Evolutionary conservation across 2,797 vertebrate genomes (phyloP).

Genomic region (Rhinatrema bivittatum): DNA sequence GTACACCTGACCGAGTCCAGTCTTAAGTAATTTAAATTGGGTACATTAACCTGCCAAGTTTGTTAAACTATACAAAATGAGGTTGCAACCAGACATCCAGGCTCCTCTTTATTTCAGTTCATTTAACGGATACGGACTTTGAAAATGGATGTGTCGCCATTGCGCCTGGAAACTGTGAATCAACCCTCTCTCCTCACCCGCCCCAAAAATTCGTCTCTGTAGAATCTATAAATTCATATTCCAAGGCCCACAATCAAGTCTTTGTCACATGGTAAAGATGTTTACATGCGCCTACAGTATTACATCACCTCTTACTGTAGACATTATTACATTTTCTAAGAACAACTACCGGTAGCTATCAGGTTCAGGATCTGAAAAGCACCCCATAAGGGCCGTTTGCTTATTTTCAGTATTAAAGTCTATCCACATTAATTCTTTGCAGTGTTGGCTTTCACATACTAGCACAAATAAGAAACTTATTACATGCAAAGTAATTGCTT

Average conservation of each 20-base stretch:
- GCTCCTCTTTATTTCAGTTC: conserved; percentile 13
- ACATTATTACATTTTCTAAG: too few relatives aligned
- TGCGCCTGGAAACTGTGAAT: neutral
- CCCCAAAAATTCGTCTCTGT: conserved; percentile 5
- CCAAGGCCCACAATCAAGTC: conserved; percentile 5
- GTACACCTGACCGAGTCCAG: too few relatives aligned
- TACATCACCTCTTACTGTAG: too few relatives aligned
- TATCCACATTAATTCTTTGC: too few relatives aligned
- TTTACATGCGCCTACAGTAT: conserved; percentile 17
- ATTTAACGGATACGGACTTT: conserved; percentile 12
- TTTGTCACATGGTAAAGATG: neutral
- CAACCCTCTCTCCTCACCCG: too few relatives aligned
- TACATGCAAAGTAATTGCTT: too few relatives aligned
- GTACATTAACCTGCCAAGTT: conserved; percentile 20
- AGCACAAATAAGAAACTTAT: too few relatives aligned
- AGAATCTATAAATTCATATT: conserved; percentile 1
- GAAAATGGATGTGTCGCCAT: conserved; percentile 9
- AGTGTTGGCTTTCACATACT: too few relatives aligned
- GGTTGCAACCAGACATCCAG: conserved; percentile 5
- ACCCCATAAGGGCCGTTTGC: too few relatives aligned
- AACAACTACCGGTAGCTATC: neutral
- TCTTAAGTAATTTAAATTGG: conserved; percentile 6
- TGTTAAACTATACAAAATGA: conserved; percentile 2
- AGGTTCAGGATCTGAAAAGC: too few relatives aligned
- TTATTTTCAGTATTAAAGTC: too few relatives aligned